These are phyloP conservation scores for Aphaenogaster rudis DNA, from an alignment of 1,140 invertebrate genomes.

Conservation along the genomic window DNA sequence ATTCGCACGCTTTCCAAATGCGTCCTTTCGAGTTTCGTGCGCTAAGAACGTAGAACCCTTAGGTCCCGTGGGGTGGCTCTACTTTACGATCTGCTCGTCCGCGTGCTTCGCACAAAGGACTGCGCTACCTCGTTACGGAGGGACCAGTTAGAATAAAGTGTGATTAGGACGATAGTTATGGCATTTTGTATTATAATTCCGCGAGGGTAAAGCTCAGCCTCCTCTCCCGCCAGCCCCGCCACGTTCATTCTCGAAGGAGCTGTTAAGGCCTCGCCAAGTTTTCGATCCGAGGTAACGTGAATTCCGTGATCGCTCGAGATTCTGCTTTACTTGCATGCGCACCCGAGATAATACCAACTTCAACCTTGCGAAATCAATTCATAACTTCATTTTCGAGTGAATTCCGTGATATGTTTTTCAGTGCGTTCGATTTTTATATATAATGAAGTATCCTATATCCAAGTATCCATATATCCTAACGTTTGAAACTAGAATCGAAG, in stretches of 20 bases:
- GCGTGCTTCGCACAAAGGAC: slow-evolving; percentile 79
- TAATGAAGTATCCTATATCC: too few relatives aligned
- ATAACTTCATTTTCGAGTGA: slow-evolving; percentile 9
- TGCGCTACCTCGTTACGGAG: slow-evolving; percentile 84
- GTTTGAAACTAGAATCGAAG: neutral
- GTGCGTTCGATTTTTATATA: neutral
- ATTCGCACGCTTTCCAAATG: slow-evolving; percentile 76
- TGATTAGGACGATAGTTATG: slow-evolving; percentile 87
- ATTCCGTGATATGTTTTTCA: neutral
- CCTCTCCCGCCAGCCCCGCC: neutral
- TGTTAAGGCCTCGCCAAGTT: slow-evolving; percentile 83
- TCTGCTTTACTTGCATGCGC: slow-evolving; percentile 55
- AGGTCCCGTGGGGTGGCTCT: slow-evolving; percentile 81
- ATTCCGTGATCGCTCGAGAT: slow-evolving; percentile 58
- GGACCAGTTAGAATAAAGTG: slow-evolving; percentile 86
- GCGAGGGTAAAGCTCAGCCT: slow-evolving; percentile 78
- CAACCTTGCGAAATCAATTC: slow-evolving; percentile 50
- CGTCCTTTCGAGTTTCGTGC: slow-evolving; percentile 77
- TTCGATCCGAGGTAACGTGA: slow-evolving; percentile 73
- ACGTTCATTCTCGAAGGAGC: slow-evolving; percentile 77
- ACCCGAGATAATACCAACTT: slow-evolving; percentile 45
- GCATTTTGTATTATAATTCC: slow-evolving; percentile 86
- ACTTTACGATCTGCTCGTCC: slow-evolving; percentile 84
- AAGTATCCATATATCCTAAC: too few relatives aligned
- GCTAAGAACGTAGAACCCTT: slow-evolving; percentile 76